Percentiles rank a stretch among this genome's conserved stretches.
phyloP scores from a whole-genome alignment of 2,113 vertebrate species.

The Hypanus sabinus region DNA sequence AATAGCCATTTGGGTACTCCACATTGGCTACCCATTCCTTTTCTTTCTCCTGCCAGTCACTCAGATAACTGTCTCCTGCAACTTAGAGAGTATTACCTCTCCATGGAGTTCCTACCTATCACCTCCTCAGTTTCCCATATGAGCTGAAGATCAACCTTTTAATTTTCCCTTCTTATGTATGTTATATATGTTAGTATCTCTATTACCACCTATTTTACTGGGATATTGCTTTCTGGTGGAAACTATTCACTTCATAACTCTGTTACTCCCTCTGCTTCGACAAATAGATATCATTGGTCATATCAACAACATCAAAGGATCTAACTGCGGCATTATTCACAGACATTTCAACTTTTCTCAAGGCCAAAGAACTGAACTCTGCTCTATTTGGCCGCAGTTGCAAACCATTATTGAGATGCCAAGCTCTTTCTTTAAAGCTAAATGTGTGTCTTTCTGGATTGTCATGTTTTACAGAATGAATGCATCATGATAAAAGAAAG shows the following conservation, averaged over 20 bases:
- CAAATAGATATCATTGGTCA: too few species aligned
- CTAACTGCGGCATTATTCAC: not conserved
- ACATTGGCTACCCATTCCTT: too few species aligned
- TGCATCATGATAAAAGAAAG: not conserved
- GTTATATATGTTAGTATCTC: not conserved
- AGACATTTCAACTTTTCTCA: not conserved
- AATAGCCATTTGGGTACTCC: too few species aligned
- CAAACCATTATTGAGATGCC: not conserved
- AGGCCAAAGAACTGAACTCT: not conserved
- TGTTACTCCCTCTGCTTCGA: not conserved
- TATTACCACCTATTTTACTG: not conserved
- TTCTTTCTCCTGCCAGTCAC: too few species aligned
- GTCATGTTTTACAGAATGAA: not conserved
- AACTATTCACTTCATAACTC: not conserved
- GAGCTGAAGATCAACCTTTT: not conserved
- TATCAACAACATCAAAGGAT: not conserved
- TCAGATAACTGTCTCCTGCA: too few species aligned
- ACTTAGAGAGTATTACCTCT: too few species aligned
- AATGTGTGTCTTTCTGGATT: not conserved
- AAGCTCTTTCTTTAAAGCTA: not conserved
- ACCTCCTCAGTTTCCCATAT: too few species aligned
- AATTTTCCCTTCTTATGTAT: not conserved
- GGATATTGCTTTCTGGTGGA: not conserved
- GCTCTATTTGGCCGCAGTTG: not conserved
- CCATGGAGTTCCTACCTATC: too few species aligned